Conservation (phyloP, 2,888 invertebrate species). For the Cyclophora punctaria region DNA sequence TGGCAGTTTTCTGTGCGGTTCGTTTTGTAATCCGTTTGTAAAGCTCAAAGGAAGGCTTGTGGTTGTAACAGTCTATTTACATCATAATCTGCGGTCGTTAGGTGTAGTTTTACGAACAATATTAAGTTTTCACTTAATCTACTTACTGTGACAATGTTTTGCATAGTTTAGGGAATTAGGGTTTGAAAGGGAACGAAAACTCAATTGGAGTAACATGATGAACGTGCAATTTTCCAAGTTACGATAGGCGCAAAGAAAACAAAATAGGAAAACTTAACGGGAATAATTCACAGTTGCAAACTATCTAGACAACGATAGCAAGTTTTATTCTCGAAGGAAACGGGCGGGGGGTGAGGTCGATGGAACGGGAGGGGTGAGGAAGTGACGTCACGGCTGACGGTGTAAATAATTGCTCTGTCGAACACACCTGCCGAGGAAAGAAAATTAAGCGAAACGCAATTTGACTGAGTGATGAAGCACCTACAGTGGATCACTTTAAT, state of each 20-base stretch:
- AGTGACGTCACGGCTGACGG: constrained; percentile 66
- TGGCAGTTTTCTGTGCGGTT: constrained; percentile 15
- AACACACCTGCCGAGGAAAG: constrained; percentile 74
- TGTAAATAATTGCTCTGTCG: constrained; percentile 76
- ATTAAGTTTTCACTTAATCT: too few species aligned
- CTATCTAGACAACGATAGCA: constrained; percentile 52
- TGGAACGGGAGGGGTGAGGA: constrained; percentile 25
- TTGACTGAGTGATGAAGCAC: constrained; percentile 75
- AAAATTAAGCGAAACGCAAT: constrained; percentile 75
- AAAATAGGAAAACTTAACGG: constrained; percentile 39
- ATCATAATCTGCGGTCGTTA: too few species aligned
- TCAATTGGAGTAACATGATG: constrained; percentile 12
- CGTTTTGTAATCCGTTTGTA: constrained; percentile 3
- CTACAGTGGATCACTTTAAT: constrained; percentile 69
- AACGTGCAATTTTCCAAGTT: constrained; percentile 28
- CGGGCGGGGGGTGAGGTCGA: constrained; percentile 25
- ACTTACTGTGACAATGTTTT: too few species aligned
- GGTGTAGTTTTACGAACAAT: too few species aligned
- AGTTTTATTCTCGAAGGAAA: constrained; percentile 48
- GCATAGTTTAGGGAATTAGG: too few species aligned
- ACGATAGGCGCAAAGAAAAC: constrained; percentile 32
- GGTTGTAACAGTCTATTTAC: too few species aligned
- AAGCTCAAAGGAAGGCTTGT: too few species aligned
- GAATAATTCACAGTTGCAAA: constrained; percentile 48
- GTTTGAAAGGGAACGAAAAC: too few species aligned